Evolutionary conservation across 2,888 invertebrate species (phyloP).

Genomic region (Phragmatobia fuliginosa): DNA sequence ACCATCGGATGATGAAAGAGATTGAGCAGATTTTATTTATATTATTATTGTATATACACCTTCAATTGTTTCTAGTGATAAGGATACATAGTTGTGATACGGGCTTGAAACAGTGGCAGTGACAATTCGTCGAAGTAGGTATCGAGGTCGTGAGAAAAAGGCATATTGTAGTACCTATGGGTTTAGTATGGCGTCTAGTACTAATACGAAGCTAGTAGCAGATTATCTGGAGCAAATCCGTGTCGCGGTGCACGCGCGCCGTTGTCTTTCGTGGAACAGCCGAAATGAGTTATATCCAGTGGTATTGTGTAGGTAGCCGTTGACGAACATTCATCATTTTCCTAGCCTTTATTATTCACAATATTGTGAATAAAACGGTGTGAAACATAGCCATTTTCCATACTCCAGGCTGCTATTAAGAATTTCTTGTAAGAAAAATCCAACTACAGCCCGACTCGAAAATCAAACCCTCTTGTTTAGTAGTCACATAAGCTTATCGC

Average conservation of each 20-base stretch:
- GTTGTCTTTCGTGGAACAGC: constrained; percentile 28
- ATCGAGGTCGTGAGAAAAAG: constrained; percentile 31
- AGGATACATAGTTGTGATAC: background rate
- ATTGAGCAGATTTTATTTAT: no score
- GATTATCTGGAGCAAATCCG: constrained; percentile 41
- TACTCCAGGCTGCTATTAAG: no score
- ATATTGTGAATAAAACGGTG: no score
- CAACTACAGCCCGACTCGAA: no score
- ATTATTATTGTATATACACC: no score
- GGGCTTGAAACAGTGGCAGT: constrained; percentile 22
- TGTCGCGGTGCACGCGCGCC: constrained; percentile 32
- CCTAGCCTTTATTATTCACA: no score
- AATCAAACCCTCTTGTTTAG: no score
- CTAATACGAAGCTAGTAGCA: constrained; percentile 20
- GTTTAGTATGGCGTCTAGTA: constrained; percentile 20
- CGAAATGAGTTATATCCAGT: background rate
- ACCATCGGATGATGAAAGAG: no score
- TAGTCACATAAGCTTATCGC: background rate
- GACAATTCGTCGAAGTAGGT: constrained; percentile 31
- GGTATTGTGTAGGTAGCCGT: background rate
- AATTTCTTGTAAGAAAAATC: no score
- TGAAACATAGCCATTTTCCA: no score
- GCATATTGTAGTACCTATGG: constrained; percentile 31
- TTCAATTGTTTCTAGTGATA: background rate
- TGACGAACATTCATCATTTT: no score